phyloP scores from a whole-genome alignment of 2,888 invertebrate genomes.

The Reticulitermes lucifugus region DNA sequence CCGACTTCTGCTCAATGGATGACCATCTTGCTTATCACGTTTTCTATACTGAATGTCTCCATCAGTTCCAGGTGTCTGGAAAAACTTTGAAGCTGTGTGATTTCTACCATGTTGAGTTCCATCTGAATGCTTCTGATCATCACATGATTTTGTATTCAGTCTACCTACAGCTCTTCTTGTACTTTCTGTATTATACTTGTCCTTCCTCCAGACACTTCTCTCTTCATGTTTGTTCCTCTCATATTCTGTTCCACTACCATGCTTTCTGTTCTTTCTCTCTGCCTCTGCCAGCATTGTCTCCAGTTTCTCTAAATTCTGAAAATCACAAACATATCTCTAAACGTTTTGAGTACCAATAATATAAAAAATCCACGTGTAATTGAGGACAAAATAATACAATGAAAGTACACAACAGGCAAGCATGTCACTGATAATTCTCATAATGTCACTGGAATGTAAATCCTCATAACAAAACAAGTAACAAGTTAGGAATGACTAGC shows the following conservation, averaged over 20 bases:
- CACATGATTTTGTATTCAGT: not conserved
- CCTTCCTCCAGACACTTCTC: constrained; percentile 41
- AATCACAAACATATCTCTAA: constrained; percentile 50
- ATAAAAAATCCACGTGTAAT: too few species aligned
- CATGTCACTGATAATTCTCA: too few species aligned
- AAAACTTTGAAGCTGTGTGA: not conserved
- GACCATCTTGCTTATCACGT: not conserved
- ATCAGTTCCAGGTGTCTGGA: not conserved
- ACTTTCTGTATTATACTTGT: constrained; percentile 54
- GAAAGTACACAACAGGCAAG: too few species aligned
- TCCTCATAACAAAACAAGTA: too few species aligned
- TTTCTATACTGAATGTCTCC: not conserved
- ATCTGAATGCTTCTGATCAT: not conserved
- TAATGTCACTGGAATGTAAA: too few species aligned
- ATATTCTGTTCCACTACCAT: constrained; percentile 4
- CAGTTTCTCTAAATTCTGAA: constrained; percentile 67
- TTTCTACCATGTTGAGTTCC: not conserved
- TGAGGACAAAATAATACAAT: too few species aligned
- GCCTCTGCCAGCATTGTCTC: constrained; percentile 66
- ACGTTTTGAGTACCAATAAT: too few species aligned
- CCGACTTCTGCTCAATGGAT: not conserved
- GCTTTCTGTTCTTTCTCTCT: constrained; percentile 58
- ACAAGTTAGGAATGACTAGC: too few species aligned
- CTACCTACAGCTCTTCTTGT: constrained; percentile 50
- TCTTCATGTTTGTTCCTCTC: constrained; percentile 32